Conservation (phyloP, 2,888 invertebrate species). For the Melieria omissa region DNA sequence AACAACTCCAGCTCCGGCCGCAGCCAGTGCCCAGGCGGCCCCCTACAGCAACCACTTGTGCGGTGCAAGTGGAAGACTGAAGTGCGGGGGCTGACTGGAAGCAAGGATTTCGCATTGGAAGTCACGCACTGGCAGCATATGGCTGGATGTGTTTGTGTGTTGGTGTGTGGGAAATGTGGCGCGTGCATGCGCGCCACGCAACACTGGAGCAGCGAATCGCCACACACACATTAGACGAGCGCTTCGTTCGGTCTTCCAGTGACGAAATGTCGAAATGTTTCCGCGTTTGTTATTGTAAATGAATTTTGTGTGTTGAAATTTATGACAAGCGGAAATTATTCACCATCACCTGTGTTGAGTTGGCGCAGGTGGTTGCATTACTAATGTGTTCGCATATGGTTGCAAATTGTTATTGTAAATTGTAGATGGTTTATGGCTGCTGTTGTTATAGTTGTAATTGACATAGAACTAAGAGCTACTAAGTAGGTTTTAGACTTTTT, state of each 20-base stretch:
- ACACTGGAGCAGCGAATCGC: neutral
- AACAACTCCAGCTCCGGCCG: too few species aligned
- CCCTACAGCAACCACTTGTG: too few species aligned
- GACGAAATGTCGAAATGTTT: too few species aligned
- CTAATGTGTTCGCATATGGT: too few species aligned
- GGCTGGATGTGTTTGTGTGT: neutral
- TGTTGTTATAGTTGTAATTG: too few species aligned
- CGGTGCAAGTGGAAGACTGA: neutral
- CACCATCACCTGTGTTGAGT: neutral
- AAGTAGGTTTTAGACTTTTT: too few species aligned
- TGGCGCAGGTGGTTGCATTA: neutral
- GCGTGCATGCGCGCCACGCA: slow-evolving; percentile 7
- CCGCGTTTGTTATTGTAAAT: neutral
- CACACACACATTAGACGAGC: neutral
- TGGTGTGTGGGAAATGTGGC: slow-evolving; percentile 12
- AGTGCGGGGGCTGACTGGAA: slow-evolving; percentile 10
- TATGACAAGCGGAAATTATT: neutral
- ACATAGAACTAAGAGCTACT: too few species aligned
- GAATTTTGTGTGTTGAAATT: neutral
- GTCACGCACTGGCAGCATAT: neutral
- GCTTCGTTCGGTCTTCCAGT: neutral
- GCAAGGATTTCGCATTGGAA: slow-evolving; percentile 6
- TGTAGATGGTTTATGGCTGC: too few species aligned
- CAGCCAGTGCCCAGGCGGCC: too few species aligned
- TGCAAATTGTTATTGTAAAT: too few species aligned